These are phyloP conservation scores for Drosophila saltans DNA, from an alignment of 1,140 invertebrate species.

Conservation along the genomic window DNA sequence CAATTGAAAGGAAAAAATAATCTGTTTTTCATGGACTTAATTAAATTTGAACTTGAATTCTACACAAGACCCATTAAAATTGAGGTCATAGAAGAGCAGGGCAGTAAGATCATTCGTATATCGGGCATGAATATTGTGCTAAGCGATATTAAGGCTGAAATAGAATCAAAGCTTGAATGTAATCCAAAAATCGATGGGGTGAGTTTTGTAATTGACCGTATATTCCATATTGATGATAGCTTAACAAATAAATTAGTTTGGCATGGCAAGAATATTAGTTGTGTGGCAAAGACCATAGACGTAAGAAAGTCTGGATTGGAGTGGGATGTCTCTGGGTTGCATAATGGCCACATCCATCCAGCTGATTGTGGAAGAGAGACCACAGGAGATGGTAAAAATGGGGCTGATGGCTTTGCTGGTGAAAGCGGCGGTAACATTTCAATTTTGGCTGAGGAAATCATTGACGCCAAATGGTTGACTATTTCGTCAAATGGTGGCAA, in stretches of 20 bases:
- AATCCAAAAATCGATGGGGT: constrained; percentile 3
- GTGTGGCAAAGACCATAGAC: neutral
- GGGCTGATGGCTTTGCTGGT: constrained; percentile 11
- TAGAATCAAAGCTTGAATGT: neutral
- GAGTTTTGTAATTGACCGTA: neutral
- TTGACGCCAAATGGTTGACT: neutral
- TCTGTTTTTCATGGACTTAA: neutral
- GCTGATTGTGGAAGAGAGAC: neutral
- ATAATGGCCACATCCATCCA: neutral
- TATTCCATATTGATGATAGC: constrained; percentile 8
- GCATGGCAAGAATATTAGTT: constrained; percentile 5
- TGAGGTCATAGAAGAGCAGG: neutral
- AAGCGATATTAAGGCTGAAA: neutral
- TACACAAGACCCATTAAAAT: neutral
- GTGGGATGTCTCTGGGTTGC: constrained; percentile 1
- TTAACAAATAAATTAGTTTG: neutral
- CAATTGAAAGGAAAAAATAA: neutral
- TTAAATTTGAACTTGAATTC: neutral
- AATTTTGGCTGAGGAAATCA: constrained; percentile 7
- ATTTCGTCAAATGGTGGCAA: constrained; percentile 1
- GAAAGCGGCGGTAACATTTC: constrained; percentile 13
- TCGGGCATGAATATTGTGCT: neutral
- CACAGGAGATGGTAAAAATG: constrained; percentile 8
- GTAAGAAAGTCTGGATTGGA: neutral
- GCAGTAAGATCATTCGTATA: neutral